Conservation (phyloP, 2,888 invertebrate genomes). For the Xanthia togata region DNA sequence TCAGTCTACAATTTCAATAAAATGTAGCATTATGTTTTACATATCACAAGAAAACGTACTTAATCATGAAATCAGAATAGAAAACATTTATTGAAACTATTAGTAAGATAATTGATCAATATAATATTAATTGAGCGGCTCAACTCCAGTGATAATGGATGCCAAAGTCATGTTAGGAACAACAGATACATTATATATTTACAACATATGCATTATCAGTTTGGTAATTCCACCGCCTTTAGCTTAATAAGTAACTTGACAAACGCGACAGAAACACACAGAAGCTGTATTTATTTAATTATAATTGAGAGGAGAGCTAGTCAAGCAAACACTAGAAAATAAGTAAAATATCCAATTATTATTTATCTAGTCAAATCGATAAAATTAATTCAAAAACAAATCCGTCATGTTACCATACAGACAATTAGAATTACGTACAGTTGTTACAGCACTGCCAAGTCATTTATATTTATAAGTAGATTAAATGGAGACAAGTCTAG, state of each 20-base stretch:
- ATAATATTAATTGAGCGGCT: constrained; percentile 70
- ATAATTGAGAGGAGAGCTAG: constrained; percentile 15
- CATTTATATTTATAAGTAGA: constrained; percentile 78
- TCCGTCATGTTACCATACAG: constrained; percentile 60
- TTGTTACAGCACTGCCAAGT: constrained; percentile 88
- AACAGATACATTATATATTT: constrained; percentile 60
- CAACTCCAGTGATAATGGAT: constrained; percentile 82
- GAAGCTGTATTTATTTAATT: constrained; percentile 13
- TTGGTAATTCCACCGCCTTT: constrained; percentile 40
- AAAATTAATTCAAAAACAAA: constrained; percentile 47
- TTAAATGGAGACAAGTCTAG: constrained; percentile 72
- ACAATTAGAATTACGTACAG: constrained; percentile 74
- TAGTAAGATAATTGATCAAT: constrained; percentile 62
- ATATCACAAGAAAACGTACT: constrained; percentile 67
- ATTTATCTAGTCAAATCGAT: constrained; percentile 48
- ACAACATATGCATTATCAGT: constrained; percentile 42
- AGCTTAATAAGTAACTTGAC: constrained; percentile 35
- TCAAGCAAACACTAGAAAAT: constrained; percentile 45
- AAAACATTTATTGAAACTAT: constrained; percentile 61
- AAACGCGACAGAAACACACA: constrained; percentile 31
- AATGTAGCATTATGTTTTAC: constrained; percentile 68
- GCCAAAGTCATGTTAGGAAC: constrained; percentile 77
- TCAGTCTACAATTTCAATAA: constrained; percentile 59
- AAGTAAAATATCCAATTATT: constrained; percentile 54
- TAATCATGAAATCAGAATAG: constrained; percentile 61